Conservation (phyloP, 1,140 invertebrate genomes). For the Myzus persicae region DNA sequence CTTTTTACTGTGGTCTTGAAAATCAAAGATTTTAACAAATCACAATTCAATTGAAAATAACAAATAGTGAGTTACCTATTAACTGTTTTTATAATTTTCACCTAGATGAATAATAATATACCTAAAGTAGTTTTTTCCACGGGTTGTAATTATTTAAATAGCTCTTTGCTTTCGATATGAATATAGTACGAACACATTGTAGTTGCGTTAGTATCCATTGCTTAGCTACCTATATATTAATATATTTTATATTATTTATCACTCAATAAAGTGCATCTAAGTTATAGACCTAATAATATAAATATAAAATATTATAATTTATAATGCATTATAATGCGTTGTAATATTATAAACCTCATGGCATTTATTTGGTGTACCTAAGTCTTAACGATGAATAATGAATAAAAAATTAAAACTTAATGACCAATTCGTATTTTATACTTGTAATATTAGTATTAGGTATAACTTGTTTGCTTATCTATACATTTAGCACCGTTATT, state of each 20-base stretch:
- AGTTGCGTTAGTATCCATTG: too few species aligned
- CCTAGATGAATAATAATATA: neutral
- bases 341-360: neutral
- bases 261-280: neutral
- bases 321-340: too few species aligned
- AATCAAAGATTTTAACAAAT: neutral
- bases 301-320: too few species aligned
- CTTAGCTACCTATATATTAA: too few species aligned
- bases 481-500: neutral
- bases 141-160: neutral
- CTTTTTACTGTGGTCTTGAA: neutral
- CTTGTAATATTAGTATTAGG: neutral
- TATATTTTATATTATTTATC: neutral
- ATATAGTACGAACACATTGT: neutral
- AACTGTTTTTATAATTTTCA: neutral
- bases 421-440: neutral
- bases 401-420: neutral
- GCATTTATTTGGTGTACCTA: neutral
- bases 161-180: neutral
- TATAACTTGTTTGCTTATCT: slow-evolving; percentile 5
- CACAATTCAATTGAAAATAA: neutral
- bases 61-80: neutral
- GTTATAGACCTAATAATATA: too few species aligned
- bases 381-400: neutral
- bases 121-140: neutral